These are phyloP conservation scores for Nannospalax galili DNA, from an alignment of 2,113 vertebrate genomes.

Conservation along the genomic window DNA sequence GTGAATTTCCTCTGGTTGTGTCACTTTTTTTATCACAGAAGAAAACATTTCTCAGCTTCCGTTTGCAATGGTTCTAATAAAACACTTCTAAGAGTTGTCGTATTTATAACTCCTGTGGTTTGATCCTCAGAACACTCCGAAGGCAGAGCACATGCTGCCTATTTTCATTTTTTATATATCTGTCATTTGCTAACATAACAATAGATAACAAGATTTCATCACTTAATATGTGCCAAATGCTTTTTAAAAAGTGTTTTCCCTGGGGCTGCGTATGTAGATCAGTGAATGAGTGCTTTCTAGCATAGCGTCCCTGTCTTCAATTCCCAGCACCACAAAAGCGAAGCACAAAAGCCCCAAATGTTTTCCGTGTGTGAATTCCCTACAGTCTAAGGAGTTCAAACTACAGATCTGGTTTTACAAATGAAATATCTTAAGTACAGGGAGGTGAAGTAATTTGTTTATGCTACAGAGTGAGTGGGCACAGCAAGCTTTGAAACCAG, in stretches of 20 bases:
- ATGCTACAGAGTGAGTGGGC: background rate
- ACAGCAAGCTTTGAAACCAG: background rate
- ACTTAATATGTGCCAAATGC: background rate
- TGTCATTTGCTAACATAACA: conserved; percentile 10
- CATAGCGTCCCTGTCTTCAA: background rate
- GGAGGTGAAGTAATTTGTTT: background rate
- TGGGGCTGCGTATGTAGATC: background rate
- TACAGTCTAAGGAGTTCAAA: background rate
- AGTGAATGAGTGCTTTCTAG: background rate
- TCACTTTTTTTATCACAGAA: background rate
- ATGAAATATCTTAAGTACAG: background rate
- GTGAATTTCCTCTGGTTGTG: conserved; percentile 7
- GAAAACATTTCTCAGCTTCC: background rate
- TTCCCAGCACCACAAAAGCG: no score
- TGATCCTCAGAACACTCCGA: conserved; percentile 20
- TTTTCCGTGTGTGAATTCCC: background rate
- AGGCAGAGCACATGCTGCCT: background rate
- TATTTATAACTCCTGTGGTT: conserved; percentile 27
- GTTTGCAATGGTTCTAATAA: background rate
- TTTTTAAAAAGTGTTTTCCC: background rate
- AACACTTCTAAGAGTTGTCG: background rate
- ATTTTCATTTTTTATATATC: conserved; percentile 36
- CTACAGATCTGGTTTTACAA: conserved; percentile 21
- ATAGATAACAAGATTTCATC: conserved; percentile 36
- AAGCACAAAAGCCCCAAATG: background rate